Evolutionary conservation across 2,113 vertebrate species (phyloP), one percentile per base, ranked within the genome.

Genomic region (Sisor rabdophorus): DNA sequence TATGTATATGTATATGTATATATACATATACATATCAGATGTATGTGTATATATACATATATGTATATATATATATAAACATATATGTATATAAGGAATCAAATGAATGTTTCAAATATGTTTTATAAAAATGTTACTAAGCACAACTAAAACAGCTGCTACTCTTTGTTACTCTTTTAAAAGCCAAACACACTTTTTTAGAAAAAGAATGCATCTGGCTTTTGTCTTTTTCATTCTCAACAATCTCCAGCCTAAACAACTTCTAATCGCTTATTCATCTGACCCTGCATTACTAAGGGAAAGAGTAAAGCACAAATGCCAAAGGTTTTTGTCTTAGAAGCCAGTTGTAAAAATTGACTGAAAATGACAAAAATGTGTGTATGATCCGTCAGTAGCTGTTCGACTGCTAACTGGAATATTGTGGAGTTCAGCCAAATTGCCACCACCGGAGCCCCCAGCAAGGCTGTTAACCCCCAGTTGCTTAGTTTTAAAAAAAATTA

Each of bases 311-410:
- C 65, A 24, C 44, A 52, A 52, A 32, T 73, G n/a, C 60, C 61
- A 73, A 44, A 67, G 13, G 2, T 17, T 30, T n/a, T 79, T 22
- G 67, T 58, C 71, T 59, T 58, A 58, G 61, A 52, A 59, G 16
- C 53, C 47, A 55, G 56, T 64, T 74, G 54, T 79, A 67, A 48
- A 19, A 69, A 24, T 70, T 13, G 19, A 56, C 26, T 50, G 20
- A 82, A 47, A 58, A 16, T 11, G 87, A 82, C 13, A 90, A 89
- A 24, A 78, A 84, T 17, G 79, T 26, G 79, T 72, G 22, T 89
- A 82, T 58, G 56, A 17, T 47, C 58, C 54, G 63, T 61, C 70
- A 64, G 56, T 81, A 44, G 40, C 4, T 4, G 40, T 44, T 44
- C 1, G 40, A 44, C 40, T 44, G 8, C 5, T 44, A 44, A 44